Conservation (phyloP, 2,888 invertebrate species). For the Meiosimyza decipiens region DNA sequence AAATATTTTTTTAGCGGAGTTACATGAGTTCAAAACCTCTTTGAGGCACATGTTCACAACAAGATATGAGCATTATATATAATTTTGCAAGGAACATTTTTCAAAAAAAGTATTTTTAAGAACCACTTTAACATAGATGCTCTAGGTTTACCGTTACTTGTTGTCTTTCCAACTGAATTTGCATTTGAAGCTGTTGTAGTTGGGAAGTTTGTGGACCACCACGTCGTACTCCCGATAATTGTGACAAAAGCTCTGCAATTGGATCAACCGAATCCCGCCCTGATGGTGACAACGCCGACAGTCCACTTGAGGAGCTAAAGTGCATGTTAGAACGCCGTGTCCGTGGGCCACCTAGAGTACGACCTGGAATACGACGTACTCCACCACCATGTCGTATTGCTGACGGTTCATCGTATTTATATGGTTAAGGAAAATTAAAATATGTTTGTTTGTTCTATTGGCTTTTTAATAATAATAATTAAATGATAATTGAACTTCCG, state of each 20-base stretch:
- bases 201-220: conserved; percentile 77
- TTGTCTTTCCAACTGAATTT: conserved; percentile 89
- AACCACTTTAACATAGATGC: neutral
- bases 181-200: conserved; percentile 95
- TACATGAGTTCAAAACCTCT: no score
- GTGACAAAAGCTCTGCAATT: conserved; percentile 94
- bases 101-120: no score
- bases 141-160: conserved; percentile 75
- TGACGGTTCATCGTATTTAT: conserved; percentile 85
- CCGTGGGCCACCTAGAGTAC: conserved; percentile 80
- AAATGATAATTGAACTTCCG: no score
- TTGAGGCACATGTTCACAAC: no score
- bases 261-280: conserved; percentile 95
- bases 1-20: no score
- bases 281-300: conserved; percentile 86
- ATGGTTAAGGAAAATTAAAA: conserved; percentile 68
- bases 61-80: no score
- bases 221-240: conserved; percentile 90
- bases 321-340: conserved; percentile 94
- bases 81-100: no score
- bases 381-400: conserved; percentile 78
- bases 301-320: conserved; percentile 88
- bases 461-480: no score
- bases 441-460: no score
- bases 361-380: conserved; percentile 82